Evolutionary conservation across 2,113 vertebrate species (phyloP), one percentile per base, ranked within the genome.

Genomic region (Cairina moschata): DNA sequence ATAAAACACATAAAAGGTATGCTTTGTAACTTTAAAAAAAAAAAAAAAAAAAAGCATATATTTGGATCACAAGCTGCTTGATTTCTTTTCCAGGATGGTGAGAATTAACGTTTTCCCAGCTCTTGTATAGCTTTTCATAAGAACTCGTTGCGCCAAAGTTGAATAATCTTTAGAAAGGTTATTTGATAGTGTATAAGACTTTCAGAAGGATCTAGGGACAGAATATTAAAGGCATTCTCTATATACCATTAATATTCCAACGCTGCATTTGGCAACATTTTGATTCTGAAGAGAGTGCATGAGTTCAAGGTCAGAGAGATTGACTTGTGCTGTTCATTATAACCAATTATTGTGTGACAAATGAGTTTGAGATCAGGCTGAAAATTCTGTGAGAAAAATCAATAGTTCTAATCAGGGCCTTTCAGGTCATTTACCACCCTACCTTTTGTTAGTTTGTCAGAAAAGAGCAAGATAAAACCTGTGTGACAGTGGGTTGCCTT

Each of bases 361-460:
- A 98, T 98, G 97, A 98, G 98, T 98, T 97, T 97, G 97, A 98
- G 97, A 98, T 98, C 98, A 97, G 96, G 95, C 97, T 98, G 98
- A 98, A 98, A 98, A 98, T 98, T 98, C 97, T 98, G 97, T 97
- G 96, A 97, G 91, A 97, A 98, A 98, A 98, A 99, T 99, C 98
- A 98, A 99, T 99, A 98, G 96, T 98, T 98, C 94, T 98, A 97
- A 98, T 98, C 98, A 98, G 97, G 96, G 96, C 96, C 97, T 98
- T 98, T 98, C 98, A 98, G 98, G 98, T 98, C 98, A 96, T 98
- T 98, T 97, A 97, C 89, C 83, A 97, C 96, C 91, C 96, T 98
- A 97, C 98, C 98, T 98, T 98, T 98, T 98, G 98, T 98, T 98
- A 98, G 97, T 97, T 97, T 96, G 97, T 98, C 98, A 97, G 97